Percentiles rank a stretch among this genome's conserved stretches.
These are phyloP conservation scores for Trileptium ribeirensis DNA, from an alignment of 2,888 invertebrate species.

Conservation along the genomic window DNA sequence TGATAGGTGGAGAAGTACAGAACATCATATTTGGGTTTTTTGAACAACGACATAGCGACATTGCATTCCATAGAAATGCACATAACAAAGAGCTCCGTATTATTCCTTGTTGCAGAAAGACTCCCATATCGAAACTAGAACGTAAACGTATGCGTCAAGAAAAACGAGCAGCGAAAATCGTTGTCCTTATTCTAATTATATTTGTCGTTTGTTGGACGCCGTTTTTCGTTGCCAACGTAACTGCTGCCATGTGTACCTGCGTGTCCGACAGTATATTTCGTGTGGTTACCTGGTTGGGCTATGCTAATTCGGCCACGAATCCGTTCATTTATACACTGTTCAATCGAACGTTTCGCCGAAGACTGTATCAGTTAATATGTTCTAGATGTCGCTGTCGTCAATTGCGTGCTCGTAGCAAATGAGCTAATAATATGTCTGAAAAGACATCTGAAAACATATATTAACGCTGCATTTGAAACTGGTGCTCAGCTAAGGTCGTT, in stretches of 20 bases:
- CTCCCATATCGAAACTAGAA: neutral
- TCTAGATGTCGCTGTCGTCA: too few relatives aligned
- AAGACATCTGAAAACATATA: too few relatives aligned
- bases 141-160: conserved; percentile 18
- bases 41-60: too few relatives aligned
- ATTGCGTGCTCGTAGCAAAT: too few relatives aligned
- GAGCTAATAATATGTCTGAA: too few relatives aligned
- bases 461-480: too few relatives aligned
- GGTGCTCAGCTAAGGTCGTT: too few relatives aligned
- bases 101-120: neutral
- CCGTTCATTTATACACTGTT: conserved; percentile 27
- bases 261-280: neutral
- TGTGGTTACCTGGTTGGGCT: conserved; percentile 20
- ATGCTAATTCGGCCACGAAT: conserved; percentile 24
- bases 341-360: conserved; percentile 20
- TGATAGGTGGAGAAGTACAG: too few relatives aligned
- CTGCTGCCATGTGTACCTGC: conserved; percentile 1
- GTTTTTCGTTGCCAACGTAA: conserved; percentile 21
- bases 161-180: conserved; percentile 21
- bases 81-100: too few relatives aligned
- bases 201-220: conserved; percentile 25
- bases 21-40: too few relatives aligned
- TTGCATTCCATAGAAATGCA: too few relatives aligned
- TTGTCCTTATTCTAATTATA: conserved; percentile 21
- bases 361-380: too few relatives aligned